A percentile compares a stretch with the other conserved stretches of the same genome.
phyloP scores from a whole-genome alignment of 2,888 invertebrate species.

The Oligia latruncula region DNA sequence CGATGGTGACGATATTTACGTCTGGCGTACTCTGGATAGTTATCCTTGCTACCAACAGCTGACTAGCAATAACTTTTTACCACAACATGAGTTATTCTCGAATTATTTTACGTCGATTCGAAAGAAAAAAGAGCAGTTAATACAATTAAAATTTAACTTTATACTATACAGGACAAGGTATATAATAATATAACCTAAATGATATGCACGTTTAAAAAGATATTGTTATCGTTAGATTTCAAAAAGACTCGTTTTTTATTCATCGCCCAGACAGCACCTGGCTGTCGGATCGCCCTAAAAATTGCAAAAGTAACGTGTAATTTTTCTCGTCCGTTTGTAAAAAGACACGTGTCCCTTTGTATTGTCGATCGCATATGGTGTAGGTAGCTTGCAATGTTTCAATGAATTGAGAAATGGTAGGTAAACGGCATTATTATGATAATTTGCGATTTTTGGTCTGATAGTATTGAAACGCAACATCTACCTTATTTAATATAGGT shows the following conservation, averaged over 20 bases:
- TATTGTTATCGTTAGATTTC: not conserved
- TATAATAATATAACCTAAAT: not conserved
- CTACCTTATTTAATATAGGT: not conserved
- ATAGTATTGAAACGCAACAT: not conserved
- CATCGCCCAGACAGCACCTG: slow-evolving; percentile 1
- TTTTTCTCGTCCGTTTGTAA: not conserved
- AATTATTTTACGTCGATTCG: not conserved
- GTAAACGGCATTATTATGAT: not conserved
- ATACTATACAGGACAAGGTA: not conserved
- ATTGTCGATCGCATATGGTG: not conserved
- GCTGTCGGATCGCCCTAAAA: not conserved
- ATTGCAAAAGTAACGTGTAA: not conserved
- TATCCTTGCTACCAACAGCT: not conserved
- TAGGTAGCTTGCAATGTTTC: not conserved
- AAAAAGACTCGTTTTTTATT: not conserved
- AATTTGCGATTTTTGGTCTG: not conserved
- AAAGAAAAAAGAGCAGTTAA: not conserved
- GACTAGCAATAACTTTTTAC: not conserved
- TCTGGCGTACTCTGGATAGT: not conserved
- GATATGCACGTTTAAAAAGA: not conserved
- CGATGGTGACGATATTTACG: not conserved
- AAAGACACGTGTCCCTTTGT: slow-evolving; percentile 11
- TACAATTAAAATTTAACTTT: not conserved
- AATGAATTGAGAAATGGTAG: not conserved
- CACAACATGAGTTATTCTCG: not conserved